Evolutionary conservation across 2,888 invertebrate species (phyloP).

Genomic region (Sphaerophoria rueppellii): DNA sequence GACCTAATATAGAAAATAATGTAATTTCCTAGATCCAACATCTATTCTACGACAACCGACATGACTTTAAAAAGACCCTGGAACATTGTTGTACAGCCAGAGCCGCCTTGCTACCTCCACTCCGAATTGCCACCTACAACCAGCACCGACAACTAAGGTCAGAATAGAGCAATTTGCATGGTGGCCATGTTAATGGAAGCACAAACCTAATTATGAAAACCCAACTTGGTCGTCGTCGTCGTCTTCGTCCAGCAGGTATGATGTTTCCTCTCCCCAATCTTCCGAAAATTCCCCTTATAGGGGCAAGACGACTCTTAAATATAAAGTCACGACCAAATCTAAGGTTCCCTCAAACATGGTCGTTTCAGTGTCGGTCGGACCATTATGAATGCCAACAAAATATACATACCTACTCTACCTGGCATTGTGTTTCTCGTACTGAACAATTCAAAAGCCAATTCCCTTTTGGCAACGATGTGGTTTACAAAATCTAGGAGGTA

Average conservation of each 20-base stretch:
- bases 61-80: not conserved
- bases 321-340: slow-evolving; percentile 61
- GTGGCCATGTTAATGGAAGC: slow-evolving; percentile 68
- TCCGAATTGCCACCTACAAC: slow-evolving; percentile 5
- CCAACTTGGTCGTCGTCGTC: slow-evolving; percentile 16
- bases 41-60: slow-evolving; percentile 7
- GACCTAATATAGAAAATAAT: slow-evolving; percentile 41
- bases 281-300: not conserved
- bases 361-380: slow-evolving; percentile 41
- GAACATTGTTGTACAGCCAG: too few relatives aligned
- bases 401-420: not conserved
- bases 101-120: too few relatives aligned
- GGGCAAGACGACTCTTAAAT: slow-evolving; percentile 24
- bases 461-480: slow-evolving; percentile 7
- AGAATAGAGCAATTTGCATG: slow-evolving; percentile 72
- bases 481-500: not conserved
- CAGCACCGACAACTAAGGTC: slow-evolving; percentile 22
- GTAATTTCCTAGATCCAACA: slow-evolving; percentile 44
- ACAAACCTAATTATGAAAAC: slow-evolving; percentile 71
- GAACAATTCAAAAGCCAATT: slow-evolving; percentile 39
- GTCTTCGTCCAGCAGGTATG: not conserved
- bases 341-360: slow-evolving; percentile 29
- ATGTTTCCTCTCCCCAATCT: not conserved
- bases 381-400: slow-evolving; percentile 44
- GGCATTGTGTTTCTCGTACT: slow-evolving; percentile 10